Conservation (phyloP, 2,888 invertebrate genomes). For the Theretra japonica region DNA sequence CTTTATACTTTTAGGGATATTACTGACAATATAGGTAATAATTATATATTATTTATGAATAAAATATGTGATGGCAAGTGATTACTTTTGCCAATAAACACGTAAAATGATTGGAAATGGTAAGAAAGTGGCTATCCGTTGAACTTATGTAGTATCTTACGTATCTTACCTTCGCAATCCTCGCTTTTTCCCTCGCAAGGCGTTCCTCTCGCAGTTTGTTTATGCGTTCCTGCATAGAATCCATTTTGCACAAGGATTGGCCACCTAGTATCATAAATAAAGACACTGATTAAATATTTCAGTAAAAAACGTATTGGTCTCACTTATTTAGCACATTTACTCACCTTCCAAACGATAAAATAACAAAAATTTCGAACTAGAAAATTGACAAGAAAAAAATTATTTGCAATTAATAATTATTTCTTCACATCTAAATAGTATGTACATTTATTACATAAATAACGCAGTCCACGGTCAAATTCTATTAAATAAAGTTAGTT, state of each 20-base stretch:
- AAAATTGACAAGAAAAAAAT: no score
- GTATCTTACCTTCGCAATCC: constrained; percentile 69
- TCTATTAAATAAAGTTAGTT: neutral
- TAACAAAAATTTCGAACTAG: neutral
- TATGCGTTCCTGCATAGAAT: constrained; percentile 56
- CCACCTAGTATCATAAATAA: neutral
- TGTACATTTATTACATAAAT: neutral
- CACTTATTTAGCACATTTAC: neutral
- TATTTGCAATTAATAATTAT: neutral
- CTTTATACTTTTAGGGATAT: no score
- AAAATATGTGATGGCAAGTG: no score
- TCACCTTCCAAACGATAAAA: neutral
- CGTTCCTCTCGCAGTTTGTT: constrained; percentile 70
- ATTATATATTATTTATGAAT: no score
- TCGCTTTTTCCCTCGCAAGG: constrained; percentile 68
- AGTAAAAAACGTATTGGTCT: neutral
- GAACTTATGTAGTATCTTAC: neutral
- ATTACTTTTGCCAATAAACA: no score
- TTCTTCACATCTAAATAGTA: neutral
- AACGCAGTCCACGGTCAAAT: neutral
- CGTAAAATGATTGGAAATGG: no score
- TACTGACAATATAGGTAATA: no score
- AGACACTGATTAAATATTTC: neutral
- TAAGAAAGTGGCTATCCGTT: neutral
- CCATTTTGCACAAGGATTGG: constrained; percentile 40